A percentile compares a stretch with the other conserved stretches of the same genome.
Evolutionary conservation across 2,113 vertebrate species (phyloP).

Genomic region (Chloropsis cyanopogon): DNA sequence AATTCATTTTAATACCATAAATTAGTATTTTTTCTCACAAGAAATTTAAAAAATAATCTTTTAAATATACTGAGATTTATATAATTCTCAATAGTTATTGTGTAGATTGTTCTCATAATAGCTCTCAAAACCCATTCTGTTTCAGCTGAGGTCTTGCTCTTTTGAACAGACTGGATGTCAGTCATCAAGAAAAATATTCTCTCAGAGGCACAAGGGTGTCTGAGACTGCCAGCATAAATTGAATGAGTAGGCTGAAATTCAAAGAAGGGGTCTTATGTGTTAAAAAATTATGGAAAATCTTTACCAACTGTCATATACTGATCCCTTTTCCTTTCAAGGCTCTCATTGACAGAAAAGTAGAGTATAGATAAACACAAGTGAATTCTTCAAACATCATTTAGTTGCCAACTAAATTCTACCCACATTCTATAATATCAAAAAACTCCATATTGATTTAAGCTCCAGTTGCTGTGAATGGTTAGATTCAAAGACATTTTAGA

Average conservation of each 20-base stretch:
- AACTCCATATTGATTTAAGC: background rate
- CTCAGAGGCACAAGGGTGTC: background rate
- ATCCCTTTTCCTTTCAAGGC: background rate
- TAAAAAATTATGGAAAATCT: slow-evolving; percentile 34
- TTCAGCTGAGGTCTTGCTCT: background rate
- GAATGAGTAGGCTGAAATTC: slow-evolving; percentile 6
- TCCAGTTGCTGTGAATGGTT: background rate
- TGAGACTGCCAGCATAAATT: background rate
- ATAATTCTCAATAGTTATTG: background rate
- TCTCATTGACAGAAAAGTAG: background rate
- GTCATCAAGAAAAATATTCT: slow-evolving; percentile 3
- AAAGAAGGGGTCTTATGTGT: background rate
- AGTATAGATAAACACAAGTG: background rate
- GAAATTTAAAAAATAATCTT: background rate
- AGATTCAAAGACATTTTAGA: background rate
- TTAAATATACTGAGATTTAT: background rate
- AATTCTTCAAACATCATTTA: slow-evolving; percentile 34
- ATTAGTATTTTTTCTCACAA: background rate
- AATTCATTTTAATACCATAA: background rate
- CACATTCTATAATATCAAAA: background rate
- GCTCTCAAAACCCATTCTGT: background rate
- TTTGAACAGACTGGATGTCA: background rate
- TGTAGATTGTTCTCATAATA: background rate
- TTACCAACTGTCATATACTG: background rate
- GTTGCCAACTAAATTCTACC: background rate